A percentile compares a stretch with the other conserved stretches of the same genome.
These are phyloP conservation scores for Amblyjoppa fuscipennis DNA, from an alignment of 2,888 invertebrate species.

Conservation along the genomic window DNA sequence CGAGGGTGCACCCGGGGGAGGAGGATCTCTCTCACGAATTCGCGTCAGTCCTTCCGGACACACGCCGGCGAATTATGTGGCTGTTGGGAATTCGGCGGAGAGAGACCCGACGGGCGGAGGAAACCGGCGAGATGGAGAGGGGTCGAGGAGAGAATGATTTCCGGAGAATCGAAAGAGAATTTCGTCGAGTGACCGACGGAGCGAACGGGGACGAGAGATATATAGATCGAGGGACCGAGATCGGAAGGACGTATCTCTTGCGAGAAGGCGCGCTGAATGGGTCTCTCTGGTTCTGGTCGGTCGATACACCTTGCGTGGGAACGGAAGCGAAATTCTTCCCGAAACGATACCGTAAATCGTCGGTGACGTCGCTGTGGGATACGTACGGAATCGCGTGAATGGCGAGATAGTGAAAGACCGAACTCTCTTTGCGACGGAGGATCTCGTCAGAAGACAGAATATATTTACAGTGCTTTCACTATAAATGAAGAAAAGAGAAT, in stretches of 20 bases:
- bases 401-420: not conserved
- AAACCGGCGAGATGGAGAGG: conserved; percentile 24
- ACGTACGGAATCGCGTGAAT: not conserved
- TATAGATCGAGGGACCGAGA: conserved; percentile 18
- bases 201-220: conserved; percentile 24
- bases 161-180: conserved; percentile 43
- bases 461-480: no score
- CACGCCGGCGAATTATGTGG: conserved; percentile 61
- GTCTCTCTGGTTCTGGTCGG: not conserved
- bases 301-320: not conserved
- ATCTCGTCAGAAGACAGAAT: no score
- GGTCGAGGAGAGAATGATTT: conserved; percentile 27
- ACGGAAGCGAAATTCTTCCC: conserved; percentile 22
- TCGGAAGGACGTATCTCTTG: not conserved
- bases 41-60: conserved; percentile 51
- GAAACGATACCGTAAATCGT: conserved; percentile 10
- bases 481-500: no score
- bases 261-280: not conserved
- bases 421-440: no score
- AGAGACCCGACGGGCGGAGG: conserved; percentile 35
- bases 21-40: conserved; percentile 62
- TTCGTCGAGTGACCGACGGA: conserved; percentile 42
- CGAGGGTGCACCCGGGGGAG: conserved; percentile 30
- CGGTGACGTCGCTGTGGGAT: conserved; percentile 17
- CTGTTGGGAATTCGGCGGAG: conserved; percentile 57